Conservation (phyloP, 2,797 vertebrate species). For the Ctenosaura bakeri region DNA sequence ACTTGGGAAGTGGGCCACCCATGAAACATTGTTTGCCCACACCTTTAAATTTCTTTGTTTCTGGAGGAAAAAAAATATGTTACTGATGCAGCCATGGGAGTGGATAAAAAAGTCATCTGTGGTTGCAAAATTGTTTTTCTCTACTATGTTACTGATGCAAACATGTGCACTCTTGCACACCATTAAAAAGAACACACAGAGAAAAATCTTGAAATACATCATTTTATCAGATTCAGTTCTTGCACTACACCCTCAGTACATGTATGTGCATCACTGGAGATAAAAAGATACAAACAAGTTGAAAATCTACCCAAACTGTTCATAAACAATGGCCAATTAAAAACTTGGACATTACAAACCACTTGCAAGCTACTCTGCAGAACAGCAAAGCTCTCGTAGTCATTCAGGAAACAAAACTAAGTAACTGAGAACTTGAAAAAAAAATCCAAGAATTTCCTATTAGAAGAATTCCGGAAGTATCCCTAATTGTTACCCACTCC, state of each 20-base stretch:
- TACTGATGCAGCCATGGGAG: too few relatives aligned
- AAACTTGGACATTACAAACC: not conserved
- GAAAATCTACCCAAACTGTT: not conserved
- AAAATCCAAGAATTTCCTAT: not conserved
- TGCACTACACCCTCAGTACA: not conserved
- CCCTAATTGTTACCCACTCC: not conserved
- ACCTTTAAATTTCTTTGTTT: too few relatives aligned
- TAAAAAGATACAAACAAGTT: not conserved
- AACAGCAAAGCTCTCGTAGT: not conserved
- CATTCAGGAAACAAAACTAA: not conserved
- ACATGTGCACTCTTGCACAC: not conserved
- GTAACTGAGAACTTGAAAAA: not conserved
- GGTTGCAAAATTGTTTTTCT: not conserved
- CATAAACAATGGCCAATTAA: not conserved
- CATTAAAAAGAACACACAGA: not conserved
- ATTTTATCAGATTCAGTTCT: not conserved
- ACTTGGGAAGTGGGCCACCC: too few relatives aligned
- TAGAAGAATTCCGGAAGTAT: not conserved
- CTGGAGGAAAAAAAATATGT: too few relatives aligned
- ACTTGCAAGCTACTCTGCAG: not conserved
- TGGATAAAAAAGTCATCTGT: too few relatives aligned
- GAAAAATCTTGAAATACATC: not conserved
- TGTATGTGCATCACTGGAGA: not conserved
- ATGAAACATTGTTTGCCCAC: too few relatives aligned
- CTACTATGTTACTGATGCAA: not conserved